These are phyloP conservation scores for Tetramorium bicarinatum DNA, from an alignment of 2,888 invertebrate genomes.

Conservation along the genomic window DNA sequence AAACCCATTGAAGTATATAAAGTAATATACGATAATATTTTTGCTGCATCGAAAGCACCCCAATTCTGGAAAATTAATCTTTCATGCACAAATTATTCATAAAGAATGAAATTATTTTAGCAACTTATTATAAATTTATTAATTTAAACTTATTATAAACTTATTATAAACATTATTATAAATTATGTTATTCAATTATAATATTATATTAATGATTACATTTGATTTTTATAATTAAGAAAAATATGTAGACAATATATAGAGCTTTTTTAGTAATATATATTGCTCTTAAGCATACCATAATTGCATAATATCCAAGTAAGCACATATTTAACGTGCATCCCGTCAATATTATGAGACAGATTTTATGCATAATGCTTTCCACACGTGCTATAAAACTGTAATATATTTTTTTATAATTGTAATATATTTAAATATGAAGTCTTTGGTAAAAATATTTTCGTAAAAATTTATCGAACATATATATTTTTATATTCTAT, in stretches of 20 bases:
- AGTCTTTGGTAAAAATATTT: background rate
- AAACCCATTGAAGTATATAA: conserved; percentile 65
- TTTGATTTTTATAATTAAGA: background rate
- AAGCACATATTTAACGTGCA: conserved; percentile 80
- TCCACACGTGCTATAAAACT: conserved; percentile 76
- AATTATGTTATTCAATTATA: background rate
- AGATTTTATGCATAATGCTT: conserved; percentile 72
- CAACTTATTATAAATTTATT: no score
- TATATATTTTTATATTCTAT: no score
- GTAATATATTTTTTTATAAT: conserved; percentile 18
- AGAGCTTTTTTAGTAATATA: background rate
- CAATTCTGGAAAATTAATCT: conserved; percentile 63
- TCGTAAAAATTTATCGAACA: background rate
- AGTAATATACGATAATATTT: conserved; percentile 57
- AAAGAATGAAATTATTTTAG: background rate
- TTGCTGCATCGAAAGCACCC: conserved; percentile 58
- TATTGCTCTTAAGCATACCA: conserved; percentile 64
- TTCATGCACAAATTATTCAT: no score
- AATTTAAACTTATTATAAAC: no score
- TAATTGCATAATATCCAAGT: conserved; percentile 80
- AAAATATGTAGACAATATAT: no score
- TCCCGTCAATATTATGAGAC: conserved; percentile 78
- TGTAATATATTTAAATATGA: background rate
- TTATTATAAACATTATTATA: no score
- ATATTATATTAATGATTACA: background rate